phyloP scores from a whole-genome alignment of 2,888 invertebrate genomes.

The Dermolepida albohirtum region DNA sequence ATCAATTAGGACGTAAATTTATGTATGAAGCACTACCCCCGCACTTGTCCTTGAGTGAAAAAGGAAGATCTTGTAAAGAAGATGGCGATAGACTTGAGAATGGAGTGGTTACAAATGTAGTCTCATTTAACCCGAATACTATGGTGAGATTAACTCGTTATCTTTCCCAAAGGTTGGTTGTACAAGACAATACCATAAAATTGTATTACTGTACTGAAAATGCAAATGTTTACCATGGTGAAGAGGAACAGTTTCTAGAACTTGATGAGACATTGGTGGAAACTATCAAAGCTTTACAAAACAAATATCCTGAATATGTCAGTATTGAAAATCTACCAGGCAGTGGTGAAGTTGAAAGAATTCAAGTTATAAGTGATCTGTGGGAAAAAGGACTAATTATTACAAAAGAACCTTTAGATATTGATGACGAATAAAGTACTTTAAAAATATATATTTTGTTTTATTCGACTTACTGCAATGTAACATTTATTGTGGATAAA shows the following conservation, averaged over 20 bases:
- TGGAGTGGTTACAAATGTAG: slow-evolving; percentile 72
- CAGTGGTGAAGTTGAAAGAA: slow-evolving; percentile 73
- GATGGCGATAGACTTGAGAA: slow-evolving; percentile 77
- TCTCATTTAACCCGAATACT: slow-evolving; percentile 74
- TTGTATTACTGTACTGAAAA: slow-evolving; percentile 90
- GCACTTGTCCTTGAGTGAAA: slow-evolving; percentile 75
- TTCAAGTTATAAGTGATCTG: slow-evolving; percentile 77
- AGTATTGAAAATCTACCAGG: slow-evolving; percentile 79
- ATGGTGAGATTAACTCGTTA: slow-evolving; percentile 71
- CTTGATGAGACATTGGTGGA: slow-evolving; percentile 76
- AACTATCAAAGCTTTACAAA: slow-evolving; percentile 78
- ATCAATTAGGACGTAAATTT: slow-evolving; percentile 86
- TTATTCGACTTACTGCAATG: background rate
- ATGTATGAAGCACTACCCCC: slow-evolving; percentile 93
- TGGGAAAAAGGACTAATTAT: slow-evolving; percentile 88
- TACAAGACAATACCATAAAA: slow-evolving; percentile 75
- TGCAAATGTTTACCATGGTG: slow-evolving; percentile 85
- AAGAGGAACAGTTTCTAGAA: slow-evolving; percentile 81
- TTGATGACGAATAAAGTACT: slow-evolving; percentile 33
- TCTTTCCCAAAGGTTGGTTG: slow-evolving; percentile 70
- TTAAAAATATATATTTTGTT: background rate
- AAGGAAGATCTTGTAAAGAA: slow-evolving; percentile 76
- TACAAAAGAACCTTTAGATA: slow-evolving; percentile 72
- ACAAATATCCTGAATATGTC: slow-evolving; percentile 82
- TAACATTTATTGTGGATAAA: background rate